Base-by-base conservation (phyloP, 2,888 invertebrate species). In the Drosophila putrida region DNA sequence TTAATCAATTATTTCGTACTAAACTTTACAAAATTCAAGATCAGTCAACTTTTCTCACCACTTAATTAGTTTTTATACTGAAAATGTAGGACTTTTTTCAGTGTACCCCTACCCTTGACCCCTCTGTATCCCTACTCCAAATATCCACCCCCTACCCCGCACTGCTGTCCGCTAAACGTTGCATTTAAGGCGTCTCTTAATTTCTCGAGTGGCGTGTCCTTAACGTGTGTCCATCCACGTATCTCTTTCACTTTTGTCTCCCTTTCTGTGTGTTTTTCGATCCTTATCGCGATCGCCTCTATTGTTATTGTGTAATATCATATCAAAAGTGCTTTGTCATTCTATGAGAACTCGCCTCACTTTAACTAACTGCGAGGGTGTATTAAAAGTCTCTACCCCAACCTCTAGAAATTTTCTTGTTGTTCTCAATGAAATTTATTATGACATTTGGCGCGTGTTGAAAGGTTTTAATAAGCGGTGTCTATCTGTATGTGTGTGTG, bases 401-500 rank as follows among this genome's bases (percentile, higher is more conserved):
- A 59, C 53, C 68, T 73, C 59, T 20, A 28, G 20, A 46, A 28
- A 55, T 67, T 71, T 53, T 55, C 51, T 60, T 53, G 49, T 70
- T 70, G 62, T 65, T 69, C 51, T 49, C 51, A 27, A 31, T 54
- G 51, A 53, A 85, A 87, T 87, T 87, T 87, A 87, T 87, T 87
- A 87, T 89, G 86, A 87, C 86, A 89, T 80, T 87, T 71, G 85
- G 78, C 86, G 89, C 89, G 88, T 87, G 86, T 82, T 89, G 82
- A 84, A 84, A 88, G 85, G 82, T 78, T 82, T 76, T 76, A 77
- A 84, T 59, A 79, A 67, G 81, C 71, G 71, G 51, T 62, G 47
- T 47, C 28, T 51, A 4, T 25, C 6, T 13, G n/a, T 20, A 27
- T 13, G 9, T 13, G n/a, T 20, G 38, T 13, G 11, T 13, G 20